Base-by-base conservation (phyloP, 2,797 vertebrate species). In the Melopsittacus undulatus region DNA sequence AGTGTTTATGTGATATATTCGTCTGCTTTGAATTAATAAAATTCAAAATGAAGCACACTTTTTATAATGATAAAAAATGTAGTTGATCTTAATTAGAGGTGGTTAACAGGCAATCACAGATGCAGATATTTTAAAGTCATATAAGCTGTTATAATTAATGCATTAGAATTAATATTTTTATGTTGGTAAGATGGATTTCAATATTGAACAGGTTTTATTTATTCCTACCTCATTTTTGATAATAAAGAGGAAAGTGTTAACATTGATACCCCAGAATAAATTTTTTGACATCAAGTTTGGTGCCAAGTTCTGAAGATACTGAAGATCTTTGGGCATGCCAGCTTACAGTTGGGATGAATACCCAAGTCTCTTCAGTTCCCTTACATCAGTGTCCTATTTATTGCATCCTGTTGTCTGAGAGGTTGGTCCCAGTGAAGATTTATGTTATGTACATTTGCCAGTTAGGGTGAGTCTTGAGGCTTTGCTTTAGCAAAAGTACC, bases 11-110 rank as follows among this genome's bases (percentile, higher is more conserved):
- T 54, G 87, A 78, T 87, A 32, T 11, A 24, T 75, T 83, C 23
- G 42, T 57, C 40, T 96, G 27, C 66, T 96, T 92, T 92, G 26
- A 89, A 56, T 92, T 86, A 51, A 54, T 68, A 64, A 52, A 67
- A 48, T 46, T 34, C 11, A 19, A 51, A 88, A 51, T 36, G 11
- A 43, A 64, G 15, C 15, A 15, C 20, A 10, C n/a, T 34, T 61
- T 86, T 86, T 57, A 38, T 17, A 79, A 34, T 40, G 10, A 52
- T 76, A 52, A 80, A 63, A 91, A 68, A 77, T 20, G 20, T 63
- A 78, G 20, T 51, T 75, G 43, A 57, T 90, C 16, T 52, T 68
- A 72, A 72, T 48, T 49, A n/a, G 22, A 66, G 34, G 15, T 72
- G 42, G 46, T 72, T 24, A 54, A 10, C 59, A 57, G 52, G 63